phyloP scores from a whole-genome alignment of 2,113 vertebrate genomes.

The Notarius lentiginosus region DNA sequence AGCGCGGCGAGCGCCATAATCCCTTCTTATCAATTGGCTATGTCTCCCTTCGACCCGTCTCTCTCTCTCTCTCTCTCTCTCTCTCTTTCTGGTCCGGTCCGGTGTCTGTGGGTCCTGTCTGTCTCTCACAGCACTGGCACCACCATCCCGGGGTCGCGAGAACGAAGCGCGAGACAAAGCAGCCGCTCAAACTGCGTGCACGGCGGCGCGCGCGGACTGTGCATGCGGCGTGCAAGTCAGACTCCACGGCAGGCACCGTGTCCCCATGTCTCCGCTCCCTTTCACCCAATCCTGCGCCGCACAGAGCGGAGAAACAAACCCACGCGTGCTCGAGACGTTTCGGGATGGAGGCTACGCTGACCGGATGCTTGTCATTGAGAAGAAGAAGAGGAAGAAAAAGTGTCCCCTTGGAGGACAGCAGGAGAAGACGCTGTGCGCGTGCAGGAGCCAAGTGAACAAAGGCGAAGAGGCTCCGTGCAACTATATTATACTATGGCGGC shows the following conservation, averaged over 20 bases:
- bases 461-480: not conserved
- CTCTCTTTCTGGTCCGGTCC: not conserved
- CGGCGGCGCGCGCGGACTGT: constrained; percentile 27
- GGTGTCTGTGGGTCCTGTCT: constrained; percentile 54
- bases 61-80: not conserved
- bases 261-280: constrained; percentile 30
- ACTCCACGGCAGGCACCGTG: constrained; percentile 61
- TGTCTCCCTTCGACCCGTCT: constrained; percentile 52
- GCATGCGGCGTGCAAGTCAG: constrained; percentile 57
- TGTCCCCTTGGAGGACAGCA: not conserved
- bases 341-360: not conserved
- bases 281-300: not conserved
- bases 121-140: constrained; percentile 64
- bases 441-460: not conserved
- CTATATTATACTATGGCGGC: not conserved
- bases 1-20: constrained; percentile 75
- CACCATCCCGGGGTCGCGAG: constrained; percentile 63
- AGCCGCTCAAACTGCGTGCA: constrained; percentile 29
- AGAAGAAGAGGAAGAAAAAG: not conserved
- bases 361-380: not conserved
- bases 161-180: constrained; percentile 16
- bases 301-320: not conserved
- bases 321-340: not conserved
- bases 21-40: constrained; percentile 50
- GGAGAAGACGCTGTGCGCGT: constrained; percentile 5